Conservation (phyloP, 1,140 invertebrate genomes). For the Magallana angulata region DNA sequence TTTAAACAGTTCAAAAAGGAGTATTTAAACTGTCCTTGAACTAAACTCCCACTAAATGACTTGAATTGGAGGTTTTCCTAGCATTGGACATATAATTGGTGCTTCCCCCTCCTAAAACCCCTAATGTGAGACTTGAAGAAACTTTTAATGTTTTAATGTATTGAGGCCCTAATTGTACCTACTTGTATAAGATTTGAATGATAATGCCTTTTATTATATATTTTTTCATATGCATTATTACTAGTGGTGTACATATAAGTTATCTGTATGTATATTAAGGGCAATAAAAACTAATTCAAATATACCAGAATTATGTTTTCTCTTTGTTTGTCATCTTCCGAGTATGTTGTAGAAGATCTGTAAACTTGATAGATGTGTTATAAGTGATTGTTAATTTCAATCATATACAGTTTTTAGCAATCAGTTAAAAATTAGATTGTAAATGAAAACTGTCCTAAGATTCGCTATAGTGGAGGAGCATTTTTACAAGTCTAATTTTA, state of each 20-base stretch:
- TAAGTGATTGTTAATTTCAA: no score
- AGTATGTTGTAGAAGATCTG: no score
- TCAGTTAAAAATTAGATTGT: no score
- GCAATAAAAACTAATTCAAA: constrained; percentile 34
- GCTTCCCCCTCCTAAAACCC: constrained; percentile 27
- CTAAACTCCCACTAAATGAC: background rate
- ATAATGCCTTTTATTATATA: constrained; percentile 34
- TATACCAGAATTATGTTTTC: background rate
- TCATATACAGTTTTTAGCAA: no score
- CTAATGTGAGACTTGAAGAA: background rate
- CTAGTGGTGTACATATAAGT: constrained; percentile 31
- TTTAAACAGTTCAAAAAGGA: no score
- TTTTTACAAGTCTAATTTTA: no score
- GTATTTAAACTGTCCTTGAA: no score
- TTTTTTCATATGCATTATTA: constrained; percentile 32
- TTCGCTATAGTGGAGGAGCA: no score
- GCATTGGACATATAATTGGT: constrained; percentile 25
- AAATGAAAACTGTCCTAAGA: no score
- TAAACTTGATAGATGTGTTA: no score
- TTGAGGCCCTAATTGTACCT: constrained; percentile 10
- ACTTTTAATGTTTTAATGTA: constrained; percentile 30
- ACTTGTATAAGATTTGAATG: constrained; percentile 17
- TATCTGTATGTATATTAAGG: constrained; percentile 34
- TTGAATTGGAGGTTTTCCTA: background rate
- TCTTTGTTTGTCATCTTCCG: no score